Evolutionary conservation across 2,888 invertebrate species (phyloP), one percentile per base, ranked within the genome.

Genomic region (Noctua janthe): DNA sequence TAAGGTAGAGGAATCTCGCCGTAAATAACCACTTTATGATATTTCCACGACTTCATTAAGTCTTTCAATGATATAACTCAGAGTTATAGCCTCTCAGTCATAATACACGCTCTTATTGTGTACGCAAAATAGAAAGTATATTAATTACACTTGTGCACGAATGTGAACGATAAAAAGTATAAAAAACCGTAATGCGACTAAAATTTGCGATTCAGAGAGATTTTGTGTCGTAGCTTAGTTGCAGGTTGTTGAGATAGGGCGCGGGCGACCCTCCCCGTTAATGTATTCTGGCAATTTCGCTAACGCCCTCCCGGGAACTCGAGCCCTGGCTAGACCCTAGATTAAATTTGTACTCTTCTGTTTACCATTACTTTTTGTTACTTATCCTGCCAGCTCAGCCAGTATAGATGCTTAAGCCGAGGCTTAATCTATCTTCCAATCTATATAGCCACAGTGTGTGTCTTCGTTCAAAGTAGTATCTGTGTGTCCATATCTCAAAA

Each of bases 221-320:
- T 91, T 92, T 93, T 91, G 92, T 92, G 90, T 88, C 91, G 90
- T 92, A 92, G 94, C 93, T 95, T 93, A 95, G 94, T 90, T 91
- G 92, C 93, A 92, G 92, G 93, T 92, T 94, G 95, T 95, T 94
- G 95, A 94, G 95, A 95, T 95, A 95, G 95, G 94, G 94, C 93
- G 92, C 88, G 89, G 88, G 92, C 90, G 92, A 91, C 93, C 93
- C 93, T 93, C 91, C 90, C 89, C 91, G 91, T 93, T 96, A 95
- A 96, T 96, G 94, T 95, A 96, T 96, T 96, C 96, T 91, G 94
- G 94, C 93, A 95, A 95, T 96, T 95, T 94, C 92, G 91, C 94
- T 90, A 93, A 92, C 92, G 93, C 91, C 87, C 91, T 89, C 92
- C 91, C 89, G 91, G 92, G 93, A 89, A 90, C 91, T 85, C 89